Conservation (phyloP, 2,888 invertebrate species). For the Synergus umbraculus region DNA sequence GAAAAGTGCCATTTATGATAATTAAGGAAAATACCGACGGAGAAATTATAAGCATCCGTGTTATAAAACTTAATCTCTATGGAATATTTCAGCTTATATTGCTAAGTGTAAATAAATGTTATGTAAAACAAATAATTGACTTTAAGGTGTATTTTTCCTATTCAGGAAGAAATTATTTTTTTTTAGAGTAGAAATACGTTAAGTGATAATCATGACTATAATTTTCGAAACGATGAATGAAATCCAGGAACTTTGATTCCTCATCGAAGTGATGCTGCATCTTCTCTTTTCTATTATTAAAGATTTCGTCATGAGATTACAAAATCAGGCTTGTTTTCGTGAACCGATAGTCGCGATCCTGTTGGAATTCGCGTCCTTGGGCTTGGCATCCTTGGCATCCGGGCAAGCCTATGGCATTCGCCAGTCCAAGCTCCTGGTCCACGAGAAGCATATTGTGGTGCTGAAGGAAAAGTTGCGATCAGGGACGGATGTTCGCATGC, state of each 20-base stretch:
- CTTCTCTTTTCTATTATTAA: neutral
- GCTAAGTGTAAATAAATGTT: too few species aligned
- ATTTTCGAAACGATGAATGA: neutral
- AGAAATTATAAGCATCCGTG: slow-evolving; percentile 5
- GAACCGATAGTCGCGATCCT: slow-evolving; percentile 45
- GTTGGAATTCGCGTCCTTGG: slow-evolving; percentile 59
- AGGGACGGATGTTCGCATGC: slow-evolving; percentile 25
- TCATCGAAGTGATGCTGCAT: neutral
- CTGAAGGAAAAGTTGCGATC: slow-evolving; percentile 35
- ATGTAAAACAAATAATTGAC: neutral
- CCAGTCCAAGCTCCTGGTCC: slow-evolving; percentile 47
- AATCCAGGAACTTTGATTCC: neutral
- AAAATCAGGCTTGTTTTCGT: slow-evolving; percentile 15
- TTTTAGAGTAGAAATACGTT: neutral
- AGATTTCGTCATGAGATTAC: slow-evolving; percentile 16
- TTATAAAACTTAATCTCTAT: neutral
- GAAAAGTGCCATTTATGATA: neutral
- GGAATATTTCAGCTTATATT: neutral
- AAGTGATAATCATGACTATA: neutral
- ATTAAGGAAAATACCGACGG: neutral
- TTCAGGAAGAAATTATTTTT: neutral
- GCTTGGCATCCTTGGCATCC: slow-evolving; percentile 63
- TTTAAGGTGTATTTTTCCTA: neutral
- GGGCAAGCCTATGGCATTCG: slow-evolving; percentile 57
- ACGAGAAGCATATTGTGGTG: slow-evolving; percentile 33